A percentile compares a stretch with the other conserved stretches of the same genome.
These are phyloP conservation scores for Aricia artaxerxes DNA, from an alignment of 2,888 invertebrate species.

Conservation along the genomic window DNA sequence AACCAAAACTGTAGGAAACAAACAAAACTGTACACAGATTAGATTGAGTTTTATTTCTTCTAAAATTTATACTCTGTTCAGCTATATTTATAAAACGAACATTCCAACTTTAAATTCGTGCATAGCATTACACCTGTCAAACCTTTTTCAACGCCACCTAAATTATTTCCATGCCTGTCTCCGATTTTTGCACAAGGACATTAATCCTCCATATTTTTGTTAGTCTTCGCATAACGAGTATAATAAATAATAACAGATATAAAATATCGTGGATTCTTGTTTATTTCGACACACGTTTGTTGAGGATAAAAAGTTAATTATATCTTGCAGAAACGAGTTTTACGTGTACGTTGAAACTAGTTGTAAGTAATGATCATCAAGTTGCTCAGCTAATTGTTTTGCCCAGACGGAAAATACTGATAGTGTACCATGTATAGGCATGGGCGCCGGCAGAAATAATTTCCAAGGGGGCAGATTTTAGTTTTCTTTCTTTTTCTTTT, in stretches of 20 bases:
- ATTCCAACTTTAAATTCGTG: not conserved
- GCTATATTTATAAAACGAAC: not conserved
- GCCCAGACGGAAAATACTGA: not conserved
- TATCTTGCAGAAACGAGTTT: constrained; percentile 22
- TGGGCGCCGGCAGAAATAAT: too few relatives aligned
- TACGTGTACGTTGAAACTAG: constrained; percentile 20
- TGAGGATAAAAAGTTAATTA: constrained; percentile 31
- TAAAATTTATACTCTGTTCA: too few relatives aligned
- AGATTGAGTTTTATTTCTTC: too few relatives aligned
- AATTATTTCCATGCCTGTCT: not conserved
- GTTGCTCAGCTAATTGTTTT: not conserved
- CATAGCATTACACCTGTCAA: constrained; percentile 1
- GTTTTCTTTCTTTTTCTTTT: too few relatives aligned
- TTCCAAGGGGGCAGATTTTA: too few relatives aligned
- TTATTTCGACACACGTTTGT: constrained; percentile 19
- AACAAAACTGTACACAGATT: too few relatives aligned
- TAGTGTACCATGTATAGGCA: not conserved
- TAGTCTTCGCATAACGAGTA: not conserved
- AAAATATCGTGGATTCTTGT: constrained; percentile 20
- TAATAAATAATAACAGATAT: constrained; percentile 18
- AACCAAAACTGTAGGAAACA: too few relatives aligned
- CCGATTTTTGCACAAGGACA: not conserved
- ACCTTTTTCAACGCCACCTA: constrained; percentile 1
- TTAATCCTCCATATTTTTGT: constrained; percentile 3
- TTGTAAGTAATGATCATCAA: not conserved